Evolutionary conservation across 2,888 invertebrate species (phyloP), one percentile per base, ranked within the genome.

Genomic region (Drosophila histrio): DNA sequence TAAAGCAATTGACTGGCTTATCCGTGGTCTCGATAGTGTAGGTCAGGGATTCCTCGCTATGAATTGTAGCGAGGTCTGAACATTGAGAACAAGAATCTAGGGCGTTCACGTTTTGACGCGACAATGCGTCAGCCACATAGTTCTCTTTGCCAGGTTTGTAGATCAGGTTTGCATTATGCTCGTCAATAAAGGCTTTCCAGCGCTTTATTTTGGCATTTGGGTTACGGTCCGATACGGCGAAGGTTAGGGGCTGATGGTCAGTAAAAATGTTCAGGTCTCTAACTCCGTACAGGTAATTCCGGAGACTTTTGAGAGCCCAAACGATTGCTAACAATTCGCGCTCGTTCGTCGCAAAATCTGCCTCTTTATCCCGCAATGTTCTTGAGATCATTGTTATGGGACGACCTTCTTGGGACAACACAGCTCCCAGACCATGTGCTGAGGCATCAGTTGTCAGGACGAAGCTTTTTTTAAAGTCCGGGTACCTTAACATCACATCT

Each of bases 1-100:
- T 44, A 19, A 72, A 81, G 24, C 74, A 72, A 34, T 78, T 79
- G 8, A 74, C 15, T 2, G 75, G 77, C 7, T 72, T 77, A 1
- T 73, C 66, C 11, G 60, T 69, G 19, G 72, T 68, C 8, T 74
- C 67, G 3, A 73, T 61, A 0, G 67, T 70, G 34, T 72, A 70
- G 1, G 74, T 69, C 7, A 74, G 36, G 9, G 72, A 70, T n/a
- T 32, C 32, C 19, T 72, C 63, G 21, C 71, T 75, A 36, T 72
- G 50, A 3, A 59, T 30, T 4, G 68, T 68, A 2, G 58, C 57
- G 1, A 53, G 15, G 9, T 53, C 57, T 0, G 53, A 61, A 8
- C 43, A n/a, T n/a, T 32, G 38, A 1, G 36, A 8, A 2, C 17
- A 0, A 4, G 47, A 21, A 3, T 53, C 28, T 8, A 70, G 7